A percentile compares a stretch with the other conserved stretches of the same genome.
These are phyloP conservation scores for Myxocyprinus asiaticus DNA, from an alignment of 2,113 vertebrate species.

Conservation along the genomic window DNA sequence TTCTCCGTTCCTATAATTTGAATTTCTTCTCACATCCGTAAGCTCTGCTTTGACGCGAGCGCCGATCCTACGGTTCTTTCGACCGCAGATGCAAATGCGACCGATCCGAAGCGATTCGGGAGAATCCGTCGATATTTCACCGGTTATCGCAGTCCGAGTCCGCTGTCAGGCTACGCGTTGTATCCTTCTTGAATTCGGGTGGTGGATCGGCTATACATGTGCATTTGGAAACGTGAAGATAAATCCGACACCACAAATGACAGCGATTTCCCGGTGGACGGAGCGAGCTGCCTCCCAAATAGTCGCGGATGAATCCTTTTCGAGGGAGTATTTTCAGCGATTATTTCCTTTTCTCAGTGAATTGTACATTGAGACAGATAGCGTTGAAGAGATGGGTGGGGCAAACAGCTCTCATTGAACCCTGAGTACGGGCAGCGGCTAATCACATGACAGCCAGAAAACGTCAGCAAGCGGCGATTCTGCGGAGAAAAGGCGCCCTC, in stretches of 20 bases:
- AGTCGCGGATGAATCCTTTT: constrained; percentile 54
- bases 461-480: constrained; percentile 77
- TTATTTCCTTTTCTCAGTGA: constrained; percentile 70
- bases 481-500: constrained; percentile 78
- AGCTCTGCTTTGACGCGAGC: constrained; percentile 57
- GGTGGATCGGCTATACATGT: constrained; percentile 71
- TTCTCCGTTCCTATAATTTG: constrained; percentile 62
- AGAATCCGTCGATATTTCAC: constrained; percentile 63
- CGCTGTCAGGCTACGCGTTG: constrained; percentile 71
- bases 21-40: constrained; percentile 72
- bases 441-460: constrained; percentile 82
- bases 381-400: constrained; percentile 81
- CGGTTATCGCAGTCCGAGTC: constrained; percentile 65
- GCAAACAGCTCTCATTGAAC: constrained; percentile 85
- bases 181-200: constrained; percentile 71
- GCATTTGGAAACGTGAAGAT: constrained; percentile 69
- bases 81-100: constrained; percentile 61
- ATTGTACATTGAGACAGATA: constrained; percentile 77
- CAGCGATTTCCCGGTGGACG: constrained; percentile 54
- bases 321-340: constrained; percentile 60
- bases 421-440: constrained; percentile 77
- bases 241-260: constrained; percentile 65
- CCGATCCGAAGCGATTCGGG: constrained; percentile 38
- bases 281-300: constrained; percentile 56
- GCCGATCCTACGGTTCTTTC: constrained; percentile 61